Conservation (phyloP, 2,797 vertebrate genomes). For the Coregonus ussuriensis region DNA sequence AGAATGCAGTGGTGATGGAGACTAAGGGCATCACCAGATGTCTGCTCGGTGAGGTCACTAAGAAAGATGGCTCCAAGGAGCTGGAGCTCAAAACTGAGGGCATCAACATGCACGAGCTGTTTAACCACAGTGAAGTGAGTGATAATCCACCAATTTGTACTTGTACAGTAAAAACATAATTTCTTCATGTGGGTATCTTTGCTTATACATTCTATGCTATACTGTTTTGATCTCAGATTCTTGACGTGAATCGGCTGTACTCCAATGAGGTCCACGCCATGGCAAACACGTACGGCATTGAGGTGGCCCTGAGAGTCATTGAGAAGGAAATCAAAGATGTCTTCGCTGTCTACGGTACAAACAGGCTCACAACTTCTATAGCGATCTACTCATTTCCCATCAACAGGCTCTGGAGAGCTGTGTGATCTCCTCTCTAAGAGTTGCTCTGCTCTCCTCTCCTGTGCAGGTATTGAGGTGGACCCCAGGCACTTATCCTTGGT, state of each 20-base stretch:
- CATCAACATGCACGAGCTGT: conserved; percentile 92
- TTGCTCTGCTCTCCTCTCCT: not conserved
- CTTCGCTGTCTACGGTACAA: conserved; percentile 94
- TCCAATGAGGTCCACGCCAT: conserved; percentile 94
- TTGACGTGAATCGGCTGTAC: conserved; percentile 89
- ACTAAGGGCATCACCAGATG: conserved; percentile 89
- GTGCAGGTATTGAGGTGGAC: conserved; percentile 89
- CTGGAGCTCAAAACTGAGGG: conserved; percentile 87
- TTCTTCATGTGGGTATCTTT: not conserved
- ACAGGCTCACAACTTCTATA: not conserved
- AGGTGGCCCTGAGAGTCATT: conserved; percentile 90
- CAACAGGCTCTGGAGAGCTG: not conserved
- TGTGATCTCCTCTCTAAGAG: not conserved
- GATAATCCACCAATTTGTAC: not conserved
- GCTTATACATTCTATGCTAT: not conserved
- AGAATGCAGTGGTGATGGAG: conserved; percentile 81
- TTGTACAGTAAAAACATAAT: too few species aligned
- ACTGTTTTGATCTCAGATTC: conserved; percentile 71
- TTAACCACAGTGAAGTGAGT: conserved; percentile 84
- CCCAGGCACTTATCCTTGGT: conserved; percentile 94
- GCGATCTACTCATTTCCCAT: not conserved
- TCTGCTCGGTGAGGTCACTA: conserved; percentile 83
- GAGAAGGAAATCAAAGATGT: conserved; percentile 98
- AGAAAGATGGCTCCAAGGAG: conserved; percentile 74
- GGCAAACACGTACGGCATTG: conserved; percentile 91